Percentiles rank a stretch among this genome's conserved stretches.
Evolutionary conservation across 2,797 vertebrate species (phyloP).

Genomic region (Manis pentadactyla): DNA sequence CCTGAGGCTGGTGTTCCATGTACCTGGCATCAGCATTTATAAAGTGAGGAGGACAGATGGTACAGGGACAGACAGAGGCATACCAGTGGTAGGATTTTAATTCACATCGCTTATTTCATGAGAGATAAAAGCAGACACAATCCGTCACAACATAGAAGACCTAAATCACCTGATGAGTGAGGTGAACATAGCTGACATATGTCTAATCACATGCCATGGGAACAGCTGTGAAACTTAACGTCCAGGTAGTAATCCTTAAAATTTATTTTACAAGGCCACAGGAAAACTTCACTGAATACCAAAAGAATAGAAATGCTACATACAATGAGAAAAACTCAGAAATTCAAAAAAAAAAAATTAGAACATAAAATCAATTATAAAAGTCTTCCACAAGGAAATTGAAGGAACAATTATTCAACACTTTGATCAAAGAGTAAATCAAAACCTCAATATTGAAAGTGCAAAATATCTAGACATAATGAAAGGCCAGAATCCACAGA

Average conservation of each 20-base stretch:
- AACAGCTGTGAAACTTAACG: background rate
- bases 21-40: background rate
- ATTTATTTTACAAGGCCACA: background rate
- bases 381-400: background rate
- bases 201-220: background rate
- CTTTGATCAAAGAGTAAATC: background rate
- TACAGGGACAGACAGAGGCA: background rate
- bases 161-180: background rate
- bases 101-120: rapidly evolving
- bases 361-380: background rate
- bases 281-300: background rate
- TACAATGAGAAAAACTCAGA: background rate
- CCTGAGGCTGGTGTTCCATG: background rate
- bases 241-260: background rate
- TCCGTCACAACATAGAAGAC: too few relatives aligned
- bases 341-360: background rate
- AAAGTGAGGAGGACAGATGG: background rate
- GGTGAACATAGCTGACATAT: rapidly evolving
- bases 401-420: background rate
- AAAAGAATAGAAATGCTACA: background rate
- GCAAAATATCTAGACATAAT: background rate
- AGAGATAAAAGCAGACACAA: background rate
- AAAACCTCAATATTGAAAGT: background rate
- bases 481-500: background rate
- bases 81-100: background rate